A percentile compares a stretch with the other conserved stretches of the same genome.
Conservation (phyloP, 2,113 vertebrate species). For the Todiramphus saurophagus region DNA sequence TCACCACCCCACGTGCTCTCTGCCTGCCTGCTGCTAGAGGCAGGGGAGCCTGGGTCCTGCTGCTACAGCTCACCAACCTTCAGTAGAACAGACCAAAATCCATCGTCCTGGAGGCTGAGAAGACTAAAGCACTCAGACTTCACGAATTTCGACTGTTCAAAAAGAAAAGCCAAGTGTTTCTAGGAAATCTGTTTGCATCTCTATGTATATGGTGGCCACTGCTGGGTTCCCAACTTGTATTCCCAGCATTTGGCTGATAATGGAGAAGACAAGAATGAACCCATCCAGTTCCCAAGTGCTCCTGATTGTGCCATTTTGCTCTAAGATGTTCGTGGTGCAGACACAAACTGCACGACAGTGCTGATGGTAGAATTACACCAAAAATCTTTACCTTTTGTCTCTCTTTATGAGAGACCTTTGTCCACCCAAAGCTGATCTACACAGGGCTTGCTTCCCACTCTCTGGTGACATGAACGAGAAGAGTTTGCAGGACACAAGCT, state of each 20-base stretch:
- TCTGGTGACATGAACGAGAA: not conserved
- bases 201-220: not conserved
- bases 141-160: not conserved
- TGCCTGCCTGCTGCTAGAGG: not conserved
- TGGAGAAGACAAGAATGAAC: not conserved
- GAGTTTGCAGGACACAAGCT: not conserved
- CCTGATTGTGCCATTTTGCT: not conserved
- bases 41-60: not conserved
- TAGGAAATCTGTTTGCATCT: not conserved
- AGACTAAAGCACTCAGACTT: not conserved
- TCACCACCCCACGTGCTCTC: not conserved
- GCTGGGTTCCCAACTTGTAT: not conserved
- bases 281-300: not conserved
- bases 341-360: not conserved
- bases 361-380: not conserved
- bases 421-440: not conserved
- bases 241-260: not conserved
- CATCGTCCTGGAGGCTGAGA: not conserved
- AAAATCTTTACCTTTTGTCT: not conserved
- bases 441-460: not conserved
- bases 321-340: not conserved
- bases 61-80: not conserved
- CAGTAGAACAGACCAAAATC: rapidly evolving
- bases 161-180: not conserved
- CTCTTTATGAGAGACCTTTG: not conserved